Evolutionary conservation across 2,888 invertebrate genomes (phyloP), one percentile per base, ranked within the genome.

Genomic region (Zygaena filipendulae): DNA sequence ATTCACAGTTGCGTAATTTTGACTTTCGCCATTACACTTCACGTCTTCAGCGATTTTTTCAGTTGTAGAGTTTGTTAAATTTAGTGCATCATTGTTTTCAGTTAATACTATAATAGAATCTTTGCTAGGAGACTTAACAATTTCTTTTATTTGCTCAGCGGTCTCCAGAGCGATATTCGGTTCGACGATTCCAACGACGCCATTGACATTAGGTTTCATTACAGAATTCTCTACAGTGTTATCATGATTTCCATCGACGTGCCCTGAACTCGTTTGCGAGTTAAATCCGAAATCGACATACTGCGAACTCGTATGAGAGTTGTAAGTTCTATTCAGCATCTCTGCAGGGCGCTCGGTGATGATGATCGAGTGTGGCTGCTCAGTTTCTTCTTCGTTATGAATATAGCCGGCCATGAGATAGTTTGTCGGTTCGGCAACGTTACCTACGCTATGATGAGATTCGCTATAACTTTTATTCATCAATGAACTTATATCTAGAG

Each of bases 291-390:
- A 6, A 16, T 16, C 16, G 4, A 7, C 16, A 7, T 16, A 16
- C 16, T 6, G 7, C 7, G 7, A 7, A 4, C 16, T 7, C 3
- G 36, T 34, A 20, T 60, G 54, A 8, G 60, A 50, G 35, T 69
- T 64, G 24, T 43, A 55, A 4, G 58, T 57, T 24, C 40, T 47
- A 32, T 53, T 62, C 0, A 58, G 52, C 39, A 45, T 63, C 10
- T 56, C 49, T 42, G 63, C 49, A 16, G 60, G 57, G 19, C 58
- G 54, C 45, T 74, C 72, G 3, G 77, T 75, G 25, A 77, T 62
- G 4, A 77, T 75, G 10, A 77, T 72, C 18, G 77, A 77, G 43
- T 77, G 77, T 10, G 77, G 77, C 38, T 75, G 77, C 25, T 77
- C 75, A 11, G 56, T 70, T 39, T 72, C 75, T 36, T 75, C 74